Conservation (phyloP, 1,140 invertebrate species). For the Caligus rogercresseyi region DNA sequence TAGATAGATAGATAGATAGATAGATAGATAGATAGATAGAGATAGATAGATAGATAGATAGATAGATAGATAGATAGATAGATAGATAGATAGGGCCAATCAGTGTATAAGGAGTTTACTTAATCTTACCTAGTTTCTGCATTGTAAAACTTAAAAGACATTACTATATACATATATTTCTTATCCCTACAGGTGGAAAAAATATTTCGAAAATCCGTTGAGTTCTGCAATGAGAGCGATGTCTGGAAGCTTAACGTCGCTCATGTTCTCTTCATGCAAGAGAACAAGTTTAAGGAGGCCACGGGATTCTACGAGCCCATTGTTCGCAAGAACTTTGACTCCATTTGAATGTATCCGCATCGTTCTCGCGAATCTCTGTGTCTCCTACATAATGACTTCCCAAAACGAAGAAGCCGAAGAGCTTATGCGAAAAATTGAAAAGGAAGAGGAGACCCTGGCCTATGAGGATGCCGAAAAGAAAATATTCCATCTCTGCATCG, state of each 20-base stretch:
- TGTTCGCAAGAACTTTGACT: constrained; percentile 76
- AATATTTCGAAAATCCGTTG: constrained; percentile 84
- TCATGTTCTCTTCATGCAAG: constrained; percentile 97
- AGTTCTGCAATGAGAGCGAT: constrained; percentile 94
- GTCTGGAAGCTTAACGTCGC: constrained; percentile 94
- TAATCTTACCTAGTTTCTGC: no score
- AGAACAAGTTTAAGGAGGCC: constrained; percentile 94
- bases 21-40: no score
- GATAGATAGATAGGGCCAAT: no score
- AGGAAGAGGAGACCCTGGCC: constrained; percentile 74
- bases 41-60: no score
- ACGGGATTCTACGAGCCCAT: constrained; percentile 96
- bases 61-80: no score
- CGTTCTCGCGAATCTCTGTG: constrained; percentile 92
- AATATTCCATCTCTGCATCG: constrained; percentile 90
- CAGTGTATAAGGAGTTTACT: no score
- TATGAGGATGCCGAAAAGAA: constrained; percentile 89
- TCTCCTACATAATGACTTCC: constrained; percentile 96
- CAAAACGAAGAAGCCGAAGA: constrained; percentile 99
- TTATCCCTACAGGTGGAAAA: constrained; percentile 47
- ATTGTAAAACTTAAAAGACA: no score
- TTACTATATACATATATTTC: no score
- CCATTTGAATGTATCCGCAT: constrained; percentile 86
- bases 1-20: no score
- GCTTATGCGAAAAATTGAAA: constrained; percentile 94